Evolutionary conservation across 2,797 vertebrate species (phyloP).

Genomic region (Cetoscarus ocellatus): DNA sequence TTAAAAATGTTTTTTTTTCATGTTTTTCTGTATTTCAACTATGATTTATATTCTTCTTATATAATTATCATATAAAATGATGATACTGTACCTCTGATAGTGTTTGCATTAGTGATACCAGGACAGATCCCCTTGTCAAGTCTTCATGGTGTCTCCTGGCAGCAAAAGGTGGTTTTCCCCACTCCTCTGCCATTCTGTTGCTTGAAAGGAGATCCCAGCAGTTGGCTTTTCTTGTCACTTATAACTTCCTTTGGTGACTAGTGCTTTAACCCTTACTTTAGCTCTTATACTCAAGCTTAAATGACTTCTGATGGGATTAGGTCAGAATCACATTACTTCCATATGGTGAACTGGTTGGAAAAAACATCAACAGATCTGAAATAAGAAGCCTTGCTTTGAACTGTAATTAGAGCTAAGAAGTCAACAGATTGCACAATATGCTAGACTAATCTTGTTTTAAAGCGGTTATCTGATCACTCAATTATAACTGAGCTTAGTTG

Average conservation of each 20-base stretch:
- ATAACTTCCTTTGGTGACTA: conserved; percentile 30
- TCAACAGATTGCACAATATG: conserved; percentile 52
- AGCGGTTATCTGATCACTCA: conserved; percentile 40
- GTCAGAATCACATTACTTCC: conserved; percentile 46
- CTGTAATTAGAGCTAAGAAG: conserved; percentile 60
- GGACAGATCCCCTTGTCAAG: conserved; percentile 81
- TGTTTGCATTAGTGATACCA: conserved; percentile 84
- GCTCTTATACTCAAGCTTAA: conserved; percentile 66
- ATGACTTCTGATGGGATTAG: conserved; percentile 66
- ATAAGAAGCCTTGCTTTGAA: conserved; percentile 35
- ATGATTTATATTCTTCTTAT: background rate
- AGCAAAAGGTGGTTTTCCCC: conserved; percentile 80
- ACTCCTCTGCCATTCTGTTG: conserved; percentile 85
- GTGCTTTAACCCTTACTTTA: conserved; percentile 28
- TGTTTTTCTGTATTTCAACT: background rate
- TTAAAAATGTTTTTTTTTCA: too few species aligned
- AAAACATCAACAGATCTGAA: conserved; percentile 8
- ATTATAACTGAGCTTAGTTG: conserved; percentile 30
- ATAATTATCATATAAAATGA: background rate
- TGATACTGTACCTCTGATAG: conserved; percentile 67
- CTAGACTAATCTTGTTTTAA: conserved; percentile 50
- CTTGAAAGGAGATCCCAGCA: conserved; percentile 24
- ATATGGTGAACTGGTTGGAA: background rate
- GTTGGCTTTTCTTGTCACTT: conserved; percentile 29
- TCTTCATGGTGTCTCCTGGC: conserved; percentile 83